Evolutionary conservation across 2,888 invertebrate species (phyloP), one percentile per base, ranked within the genome.

Genomic region (Linnaemya vulpina): DNA sequence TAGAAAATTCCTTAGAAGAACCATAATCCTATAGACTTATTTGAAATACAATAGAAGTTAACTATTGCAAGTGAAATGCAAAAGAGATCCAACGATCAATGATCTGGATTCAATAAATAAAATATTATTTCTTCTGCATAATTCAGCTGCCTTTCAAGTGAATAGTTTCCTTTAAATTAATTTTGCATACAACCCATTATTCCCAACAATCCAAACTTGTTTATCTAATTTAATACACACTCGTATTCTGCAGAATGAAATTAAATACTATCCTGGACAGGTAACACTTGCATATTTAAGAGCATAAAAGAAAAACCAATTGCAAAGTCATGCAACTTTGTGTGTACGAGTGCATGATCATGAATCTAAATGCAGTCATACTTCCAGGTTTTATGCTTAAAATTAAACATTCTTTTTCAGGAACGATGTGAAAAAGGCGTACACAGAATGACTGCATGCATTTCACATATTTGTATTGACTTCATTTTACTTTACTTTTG

Each of bases 331-430:
- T 58, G n/a, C 20, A 38, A 40, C 17, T 13, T 20, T 10, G 17
- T 20, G 20, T 13, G 30, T 30, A 5, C 5, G 30, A 3, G 30
- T 20, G 20, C 40, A 22, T 22, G 38, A 7, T 5, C 40, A 40
- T 43, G 43, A 3, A 38, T 43, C 8, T 10, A 43, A 13, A 46
- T 70, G 53, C n/a, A 11, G 1, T 70, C 8, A 5, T 38, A 53
- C 4, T 25, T 30, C 17, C 30, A 9, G 35, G 17, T 3, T 13
- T 22, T 15, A 22, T 71, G 35, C 9, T 73, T 46, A 15, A 58
- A 73, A 73, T 73, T 60, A 46, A 46, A 46, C 25, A 60, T 73
- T 73, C 53, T 13, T 58, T 40, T 71, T 58, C 13, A 3, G 11
- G 11, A 25, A 20, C 13, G 9, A 38, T 35, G 8, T n/a, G 38